Conservation (phyloP, 2,113 vertebrate genomes). For the Myrmecobius fasciatus region DNA sequence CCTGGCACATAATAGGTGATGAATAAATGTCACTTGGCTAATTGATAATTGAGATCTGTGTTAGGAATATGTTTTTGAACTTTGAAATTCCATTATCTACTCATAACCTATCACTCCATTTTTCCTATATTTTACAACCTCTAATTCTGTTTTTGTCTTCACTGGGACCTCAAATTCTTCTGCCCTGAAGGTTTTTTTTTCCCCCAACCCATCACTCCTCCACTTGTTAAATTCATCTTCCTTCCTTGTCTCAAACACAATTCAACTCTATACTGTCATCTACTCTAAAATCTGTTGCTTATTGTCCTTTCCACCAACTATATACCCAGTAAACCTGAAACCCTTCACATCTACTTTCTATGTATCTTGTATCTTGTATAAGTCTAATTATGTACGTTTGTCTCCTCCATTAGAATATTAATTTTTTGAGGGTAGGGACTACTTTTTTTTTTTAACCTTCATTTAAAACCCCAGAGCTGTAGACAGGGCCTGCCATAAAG, state of each 20-base stretch:
- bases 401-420: not conserved
- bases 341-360: not conserved
- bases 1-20: not conserved
- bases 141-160: not conserved
- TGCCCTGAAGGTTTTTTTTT: not conserved
- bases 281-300: not conserved
- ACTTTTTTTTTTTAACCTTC: not conserved
- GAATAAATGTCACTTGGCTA: not conserved
- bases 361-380: not conserved
- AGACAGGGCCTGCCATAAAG: not conserved
- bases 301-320: not conserved
- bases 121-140: not conserved
- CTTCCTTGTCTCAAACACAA: not conserved
- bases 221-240: not conserved
- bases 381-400: not conserved
- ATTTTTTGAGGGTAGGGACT: not conserved
- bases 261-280: not conserved
- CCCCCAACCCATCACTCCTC: not conserved
- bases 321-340: not conserved
- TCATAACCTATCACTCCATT: not conserved
- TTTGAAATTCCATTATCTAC: not conserved
- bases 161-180: not conserved
- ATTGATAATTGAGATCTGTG: slow-evolving; percentile 33
- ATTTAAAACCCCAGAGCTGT: not conserved
- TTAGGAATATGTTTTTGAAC: not conserved